These are phyloP conservation scores for Balearica regulorum DNA, from an alignment of 2,797 vertebrate genomes.

Conservation along the genomic window DNA sequence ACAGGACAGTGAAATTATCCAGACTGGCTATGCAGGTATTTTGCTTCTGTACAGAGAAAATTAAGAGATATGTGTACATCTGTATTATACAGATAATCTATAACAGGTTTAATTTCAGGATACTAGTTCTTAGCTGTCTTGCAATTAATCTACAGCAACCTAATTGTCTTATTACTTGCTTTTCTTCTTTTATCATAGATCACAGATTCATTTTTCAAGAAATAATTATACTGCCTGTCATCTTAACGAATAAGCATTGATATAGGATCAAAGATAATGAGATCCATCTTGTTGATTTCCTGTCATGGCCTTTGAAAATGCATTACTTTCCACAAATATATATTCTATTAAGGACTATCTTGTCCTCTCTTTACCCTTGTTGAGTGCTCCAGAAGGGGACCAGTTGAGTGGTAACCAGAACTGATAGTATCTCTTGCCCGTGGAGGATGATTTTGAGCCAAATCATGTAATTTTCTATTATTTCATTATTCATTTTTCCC, in stretches of 20 bases:
- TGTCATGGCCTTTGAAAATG: not conserved
- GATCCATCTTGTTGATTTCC: not conserved
- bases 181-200: not conserved
- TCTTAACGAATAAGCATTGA: not conserved
- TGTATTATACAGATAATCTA: not conserved
- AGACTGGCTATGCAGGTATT: not conserved
- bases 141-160: not conserved
- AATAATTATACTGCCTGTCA: not conserved
- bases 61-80: not conserved
- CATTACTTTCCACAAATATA: not conserved
- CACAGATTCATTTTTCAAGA: not conserved
- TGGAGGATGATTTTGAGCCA: not conserved
- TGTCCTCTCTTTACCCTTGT: not conserved
- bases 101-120: not conserved
- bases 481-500: not conserved
- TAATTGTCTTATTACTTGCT: not conserved
- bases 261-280: not conserved
- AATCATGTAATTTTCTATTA: accelerated
- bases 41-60: not conserved
- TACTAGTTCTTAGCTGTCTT: not conserved
- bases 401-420: not conserved
- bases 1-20: not conserved
- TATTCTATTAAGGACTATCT: not conserved
- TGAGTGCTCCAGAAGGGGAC: not conserved
- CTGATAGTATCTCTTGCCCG: not conserved